Conservation (phyloP, 2,113 vertebrate species). For the Nyctibius bracteatus region DNA sequence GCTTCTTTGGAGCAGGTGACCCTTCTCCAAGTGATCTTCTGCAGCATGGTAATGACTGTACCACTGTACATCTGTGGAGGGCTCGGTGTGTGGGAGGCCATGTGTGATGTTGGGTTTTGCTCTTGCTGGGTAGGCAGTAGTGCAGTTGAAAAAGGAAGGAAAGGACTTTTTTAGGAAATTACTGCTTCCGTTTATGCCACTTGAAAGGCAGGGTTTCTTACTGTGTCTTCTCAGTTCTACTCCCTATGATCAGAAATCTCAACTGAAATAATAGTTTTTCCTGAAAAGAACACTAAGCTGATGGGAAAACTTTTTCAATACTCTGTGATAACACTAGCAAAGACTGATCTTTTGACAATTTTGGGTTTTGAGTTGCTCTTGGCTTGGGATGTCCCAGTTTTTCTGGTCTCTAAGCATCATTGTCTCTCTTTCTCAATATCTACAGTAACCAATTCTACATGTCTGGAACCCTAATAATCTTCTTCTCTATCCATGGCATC, state of each 20-base stretch:
- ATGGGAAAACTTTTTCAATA: not conserved
- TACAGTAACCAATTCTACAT: not conserved
- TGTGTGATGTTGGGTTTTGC: not conserved
- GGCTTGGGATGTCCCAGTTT: not conserved
- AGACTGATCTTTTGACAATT: not conserved
- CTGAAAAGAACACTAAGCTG: not conserved
- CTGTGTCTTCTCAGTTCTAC: not conserved
- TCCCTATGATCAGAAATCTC: not conserved
- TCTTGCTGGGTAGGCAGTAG: not conserved
- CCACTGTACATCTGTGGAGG: not conserved
- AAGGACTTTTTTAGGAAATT: not conserved
- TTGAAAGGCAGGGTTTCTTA: not conserved
- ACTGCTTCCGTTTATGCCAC: not conserved
- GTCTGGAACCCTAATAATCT: not conserved
- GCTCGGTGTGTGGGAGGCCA: not conserved
- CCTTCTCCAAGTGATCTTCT: not conserved
- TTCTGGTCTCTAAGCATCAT: not conserved
- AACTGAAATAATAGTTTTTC: not conserved
- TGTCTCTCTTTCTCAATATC: not conserved
- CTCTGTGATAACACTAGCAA: not conserved
- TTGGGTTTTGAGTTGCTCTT: not conserved
- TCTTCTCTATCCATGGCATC: not conserved
- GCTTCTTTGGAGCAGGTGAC: not conserved
- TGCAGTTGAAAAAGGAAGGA: not conserved
- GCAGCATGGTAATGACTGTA: not conserved